Evolutionary conservation across 1,140 invertebrate species (phyloP), one percentile per base, ranked within the genome.

Genomic region (Drosophila sucinea): DNA sequence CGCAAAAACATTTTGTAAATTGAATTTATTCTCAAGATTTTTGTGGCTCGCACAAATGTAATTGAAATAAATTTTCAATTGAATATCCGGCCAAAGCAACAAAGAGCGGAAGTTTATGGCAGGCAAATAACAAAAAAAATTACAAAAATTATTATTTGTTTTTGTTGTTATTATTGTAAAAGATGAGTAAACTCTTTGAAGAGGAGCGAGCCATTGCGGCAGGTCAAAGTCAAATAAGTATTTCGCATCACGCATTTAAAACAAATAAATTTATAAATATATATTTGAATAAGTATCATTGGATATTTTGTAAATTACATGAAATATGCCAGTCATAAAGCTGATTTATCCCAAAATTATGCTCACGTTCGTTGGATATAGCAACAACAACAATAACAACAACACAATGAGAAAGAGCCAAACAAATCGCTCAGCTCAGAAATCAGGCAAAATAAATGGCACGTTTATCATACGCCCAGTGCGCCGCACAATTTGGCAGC

Each of bases 31-130:
- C 79, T 83, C 55, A 64, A 67, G 69, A 58, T 67, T 77, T 82
- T 62, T 67, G 67, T 72, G 47, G 62, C 38, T 51, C 66, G 62
- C 68, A 55, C 73, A 77, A 83, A 87, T 87, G 83, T 86, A 86
- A 87, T 86, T 86, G 83, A 87, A 86, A 80, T 86, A 86, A 87
- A 86, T 89, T 86, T 78, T 87, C 83, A 87, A 87, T 86, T 64
- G 83, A 87, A 87, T 86, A 86, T 86, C 83, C 83, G 83, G 54
- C 73, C 77, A 27, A 7, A 27, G 44, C 44, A 79, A 63, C 55
- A 64, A 71, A 63, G 61, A 61, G 71, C 82, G 82, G 82, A 85
- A 81, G 78, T 80, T 81, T 73, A 81, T 85, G 82, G 82, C 77
- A 78, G 74, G 51, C 78, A 77, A 84, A 84, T 7, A 17, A 27